Percentiles rank a stretch among this genome's conserved stretches.
Evolutionary conservation across 2,797 vertebrate genomes (phyloP).

Genomic region (Emydoidea blandingii): DNA sequence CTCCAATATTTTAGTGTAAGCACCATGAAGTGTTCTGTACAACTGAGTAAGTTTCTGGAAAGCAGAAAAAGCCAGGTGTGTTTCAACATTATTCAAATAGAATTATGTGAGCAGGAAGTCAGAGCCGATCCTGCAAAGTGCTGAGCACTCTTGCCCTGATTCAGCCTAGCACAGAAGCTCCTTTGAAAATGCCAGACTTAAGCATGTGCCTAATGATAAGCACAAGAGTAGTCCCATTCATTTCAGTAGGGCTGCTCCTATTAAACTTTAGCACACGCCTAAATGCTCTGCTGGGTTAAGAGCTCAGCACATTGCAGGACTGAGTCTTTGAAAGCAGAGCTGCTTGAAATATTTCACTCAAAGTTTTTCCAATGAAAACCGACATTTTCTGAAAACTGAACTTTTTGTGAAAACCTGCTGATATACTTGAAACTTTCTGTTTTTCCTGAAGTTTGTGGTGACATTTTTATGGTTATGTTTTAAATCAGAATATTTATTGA

Average conservation of each 20-base stretch:
- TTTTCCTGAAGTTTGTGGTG: not conserved
- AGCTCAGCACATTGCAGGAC: rapidly evolving
- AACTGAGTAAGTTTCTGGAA: constrained; percentile 94
- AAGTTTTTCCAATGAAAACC: not conserved
- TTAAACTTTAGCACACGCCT: not conserved
- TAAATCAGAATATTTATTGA: not conserved
- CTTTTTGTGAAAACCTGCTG: not conserved
- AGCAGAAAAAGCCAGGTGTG: not conserved
- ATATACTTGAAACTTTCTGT: not conserved
- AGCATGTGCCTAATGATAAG: not conserved
- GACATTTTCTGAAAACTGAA: not conserved
- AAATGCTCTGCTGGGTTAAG: not conserved
- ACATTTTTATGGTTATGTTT: not conserved
- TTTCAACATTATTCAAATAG: not conserved
- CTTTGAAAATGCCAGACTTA: not conserved
- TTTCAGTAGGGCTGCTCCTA: not conserved
- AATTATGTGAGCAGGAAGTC: constrained; percentile 11
- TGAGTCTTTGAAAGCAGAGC: not conserved
- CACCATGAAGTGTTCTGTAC: constrained; percentile 94
- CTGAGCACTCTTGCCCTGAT: not conserved
- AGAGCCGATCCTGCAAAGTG: not conserved
- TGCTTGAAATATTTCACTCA: not conserved
- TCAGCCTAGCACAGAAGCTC: not conserved
- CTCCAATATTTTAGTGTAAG: constrained; percentile 96
- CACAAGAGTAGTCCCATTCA: not conserved